Evolutionary conservation across 2,113 vertebrate genomes (phyloP).

Genomic region (Pteruthius melanotis): DNA sequence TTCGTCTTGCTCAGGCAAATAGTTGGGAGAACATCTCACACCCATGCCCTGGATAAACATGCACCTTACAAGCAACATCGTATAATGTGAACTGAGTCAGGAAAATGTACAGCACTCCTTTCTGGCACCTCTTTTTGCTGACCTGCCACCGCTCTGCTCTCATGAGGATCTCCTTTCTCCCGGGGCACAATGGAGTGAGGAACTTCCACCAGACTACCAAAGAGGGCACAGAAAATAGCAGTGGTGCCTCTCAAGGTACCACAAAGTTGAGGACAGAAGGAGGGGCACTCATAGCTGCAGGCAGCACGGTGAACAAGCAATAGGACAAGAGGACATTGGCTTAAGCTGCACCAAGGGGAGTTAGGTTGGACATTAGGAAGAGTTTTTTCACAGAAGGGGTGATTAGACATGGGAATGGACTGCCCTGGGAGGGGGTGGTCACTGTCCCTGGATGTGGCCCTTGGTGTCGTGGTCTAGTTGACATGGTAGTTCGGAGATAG

Average conservation of each 20-base stretch:
- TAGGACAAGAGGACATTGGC: fast-evolving
- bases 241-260: neutral
- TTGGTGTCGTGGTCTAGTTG: neutral
- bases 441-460: neutral
- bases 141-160: too few relatives aligned
- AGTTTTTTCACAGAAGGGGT: neutral
- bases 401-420: neutral
- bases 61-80: neutral
- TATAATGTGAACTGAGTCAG: fast-evolving
- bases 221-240: neutral
- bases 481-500: neutral
- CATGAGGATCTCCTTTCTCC: neutral
- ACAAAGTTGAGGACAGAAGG: fast-evolving
- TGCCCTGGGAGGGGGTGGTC: neutral
- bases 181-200: fast-evolving
- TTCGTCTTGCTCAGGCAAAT: neutral
- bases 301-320: fast-evolving
- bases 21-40: fast-evolving
- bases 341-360: too few relatives aligned
- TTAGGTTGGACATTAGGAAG: too few relatives aligned
- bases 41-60: neutral
- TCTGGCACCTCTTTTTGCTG: too few relatives aligned
- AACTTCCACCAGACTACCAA: neutral
- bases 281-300: fast-evolving
- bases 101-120: fast-evolving